These are phyloP conservation scores for Andrena praecox DNA, from an alignment of 2,888 invertebrate species.

Conservation along the genomic window DNA sequence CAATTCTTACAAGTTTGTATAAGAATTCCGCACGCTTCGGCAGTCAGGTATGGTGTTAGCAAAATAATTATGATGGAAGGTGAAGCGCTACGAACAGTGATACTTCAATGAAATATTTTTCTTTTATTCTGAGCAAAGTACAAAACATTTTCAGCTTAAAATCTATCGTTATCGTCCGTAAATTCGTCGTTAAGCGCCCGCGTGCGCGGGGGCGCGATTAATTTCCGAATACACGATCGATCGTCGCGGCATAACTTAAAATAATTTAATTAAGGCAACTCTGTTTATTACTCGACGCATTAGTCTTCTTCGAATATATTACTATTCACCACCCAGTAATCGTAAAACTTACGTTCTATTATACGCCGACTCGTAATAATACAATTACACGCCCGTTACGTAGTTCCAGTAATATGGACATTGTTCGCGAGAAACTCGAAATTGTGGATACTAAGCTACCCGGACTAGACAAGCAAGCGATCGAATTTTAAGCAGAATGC, in stretches of 20 bases:
- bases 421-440: conserved; percentile 35
- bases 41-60: too few species aligned
- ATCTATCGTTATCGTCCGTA: conserved; percentile 64
- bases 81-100: neutral
- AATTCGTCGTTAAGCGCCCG: conserved; percentile 41
- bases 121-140: conserved; percentile 78
- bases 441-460: conserved; percentile 64
- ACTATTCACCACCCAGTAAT: conserved; percentile 66
- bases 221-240: conserved; percentile 34
- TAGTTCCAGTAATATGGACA: conserved; percentile 34
- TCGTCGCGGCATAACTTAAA: conserved; percentile 55
- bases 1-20: too few species aligned
- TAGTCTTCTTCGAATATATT: conserved; percentile 72
- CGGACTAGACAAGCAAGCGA: conserved; percentile 83
- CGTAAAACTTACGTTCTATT: conserved; percentile 54
- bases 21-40: too few species aligned
- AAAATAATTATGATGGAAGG: neutral
- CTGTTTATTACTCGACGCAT: conserved; percentile 72
- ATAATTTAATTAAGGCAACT: conserved; percentile 83
- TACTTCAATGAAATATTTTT: conserved; percentile 40
- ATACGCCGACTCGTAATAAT: conserved; percentile 40
- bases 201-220: conserved; percentile 21
- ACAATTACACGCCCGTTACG: conserved; percentile 33
- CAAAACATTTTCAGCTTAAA: conserved; percentile 76
- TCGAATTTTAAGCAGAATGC: conserved; percentile 71